Evolutionary conservation across 2,888 invertebrate species (phyloP).

Genomic region (Cheilosia grossa): DNA sequence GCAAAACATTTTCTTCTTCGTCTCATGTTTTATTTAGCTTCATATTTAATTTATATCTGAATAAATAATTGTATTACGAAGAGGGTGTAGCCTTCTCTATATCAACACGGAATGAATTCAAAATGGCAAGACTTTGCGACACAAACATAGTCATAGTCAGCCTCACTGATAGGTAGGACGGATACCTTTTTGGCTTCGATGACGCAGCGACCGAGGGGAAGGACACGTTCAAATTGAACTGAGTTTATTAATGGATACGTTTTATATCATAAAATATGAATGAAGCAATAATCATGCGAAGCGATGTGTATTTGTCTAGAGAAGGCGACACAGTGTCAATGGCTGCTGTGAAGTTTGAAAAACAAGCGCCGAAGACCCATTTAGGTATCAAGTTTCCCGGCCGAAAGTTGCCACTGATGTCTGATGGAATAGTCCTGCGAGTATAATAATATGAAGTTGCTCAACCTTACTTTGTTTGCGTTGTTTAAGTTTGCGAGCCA

Average conservation of each 20-base stretch:
- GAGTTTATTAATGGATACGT: conserved; percentile 64
- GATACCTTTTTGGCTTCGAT: conserved; percentile 10
- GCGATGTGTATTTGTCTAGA: conserved; percentile 29
- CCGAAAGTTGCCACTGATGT: conserved; percentile 2
- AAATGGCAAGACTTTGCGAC: conserved; percentile 6
- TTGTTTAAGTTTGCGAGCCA: conserved; percentile 1
- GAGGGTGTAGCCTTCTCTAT: background rate
- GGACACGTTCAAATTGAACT: conserved; percentile 53
- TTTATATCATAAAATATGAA: conserved; percentile 65
- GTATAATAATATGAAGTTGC: background rate
- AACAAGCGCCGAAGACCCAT: conserved; percentile 5
- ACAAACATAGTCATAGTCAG: background rate
- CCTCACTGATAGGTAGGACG: background rate
- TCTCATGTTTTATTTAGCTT: conserved; percentile 67
- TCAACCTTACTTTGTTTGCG: conserved; percentile 6
- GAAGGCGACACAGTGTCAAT: conserved; percentile 26
- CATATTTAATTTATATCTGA: conserved; percentile 71
- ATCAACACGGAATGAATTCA: conserved; percentile 3
- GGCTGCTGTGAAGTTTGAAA: conserved; percentile 20
- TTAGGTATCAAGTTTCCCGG: conserved; percentile 28
- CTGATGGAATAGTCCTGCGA: background rate
- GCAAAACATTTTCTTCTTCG: conserved; percentile 51
- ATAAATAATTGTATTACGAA: conserved; percentile 56
- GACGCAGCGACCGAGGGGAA: conserved; percentile 1
- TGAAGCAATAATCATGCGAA: conserved; percentile 61